These are phyloP conservation scores for Engystomops pustulosus DNA, from an alignment of 2,113 vertebrate species.

Conservation along the genomic window DNA sequence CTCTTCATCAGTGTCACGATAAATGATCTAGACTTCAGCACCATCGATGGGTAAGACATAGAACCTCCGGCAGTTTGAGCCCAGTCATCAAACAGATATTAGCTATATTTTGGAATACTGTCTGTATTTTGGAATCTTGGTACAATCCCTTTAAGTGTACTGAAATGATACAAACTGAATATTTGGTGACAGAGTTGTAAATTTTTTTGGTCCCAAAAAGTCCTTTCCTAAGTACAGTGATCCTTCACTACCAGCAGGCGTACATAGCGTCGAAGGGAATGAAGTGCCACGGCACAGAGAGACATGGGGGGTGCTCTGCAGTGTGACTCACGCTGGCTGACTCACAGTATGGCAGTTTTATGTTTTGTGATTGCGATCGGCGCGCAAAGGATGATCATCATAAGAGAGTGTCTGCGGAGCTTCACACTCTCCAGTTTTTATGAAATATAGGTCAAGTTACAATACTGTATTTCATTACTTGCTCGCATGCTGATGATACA, in stretches of 20 bases:
- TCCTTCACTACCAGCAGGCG: not conserved
- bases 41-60: no score
- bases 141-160: no score
- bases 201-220: not conserved
- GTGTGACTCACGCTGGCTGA: slow-evolving; percentile 2
- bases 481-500: not conserved
- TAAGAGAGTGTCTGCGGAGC: not conserved
- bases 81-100: no score
- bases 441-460: not conserved
- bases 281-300: not conserved
- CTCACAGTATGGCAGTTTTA: slow-evolving; percentile 19
- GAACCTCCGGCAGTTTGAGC: no score
- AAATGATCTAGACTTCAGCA: no score
- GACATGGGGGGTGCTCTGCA: not conserved
- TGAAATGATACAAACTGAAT: not conserved
- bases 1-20: no score
- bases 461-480: not conserved
- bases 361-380: slow-evolving; percentile 17
- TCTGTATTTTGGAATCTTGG: no score
- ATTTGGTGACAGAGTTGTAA: not conserved
- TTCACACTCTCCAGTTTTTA: not conserved
- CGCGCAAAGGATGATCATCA: not conserved
- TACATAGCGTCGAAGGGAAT: not conserved
- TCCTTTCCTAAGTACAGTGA: not conserved
- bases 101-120: no score